Evolutionary conservation across 2,888 invertebrate species (phyloP), one percentile per base, ranked within the genome.

Genomic region (Crocallis elinguaria): DNA sequence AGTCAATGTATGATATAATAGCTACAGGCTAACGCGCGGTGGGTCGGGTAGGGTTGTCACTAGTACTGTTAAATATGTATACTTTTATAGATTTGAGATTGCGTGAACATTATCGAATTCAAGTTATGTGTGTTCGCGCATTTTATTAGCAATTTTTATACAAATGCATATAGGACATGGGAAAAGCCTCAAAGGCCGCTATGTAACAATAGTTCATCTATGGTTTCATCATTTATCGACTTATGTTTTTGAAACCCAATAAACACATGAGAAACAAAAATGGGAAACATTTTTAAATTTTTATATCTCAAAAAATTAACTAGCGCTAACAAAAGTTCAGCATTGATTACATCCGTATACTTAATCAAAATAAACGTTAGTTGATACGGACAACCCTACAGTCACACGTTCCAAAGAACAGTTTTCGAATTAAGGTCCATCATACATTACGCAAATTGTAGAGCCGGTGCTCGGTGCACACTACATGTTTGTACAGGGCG

Each of bases 381-480:
- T 8, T 35, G 25, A 8, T 33, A 19, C 23, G n/a, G 46, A 21
- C 55, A 62, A 3, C 62, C 62, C 59, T 59, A 39, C 17, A 33
- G 16, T 35, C 23, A 27, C 2, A 45, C 16, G 14, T 35, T 3
- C 12, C 30, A 36, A 39, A 30, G 32, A 39, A 37, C 56, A 50
- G 45, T 59, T 60, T 57, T 59, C 38, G 55, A 65, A 67, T 61
- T 61, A 62, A 57, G 58, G 49, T 45, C 49, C 63, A 60, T 57
- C 66, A 56, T 62, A 55, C 59, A 65, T 64, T 66, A 66, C 54
- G 60, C 53, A 67, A 67, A 67, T 67, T 66, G 61, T 39, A 46
- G 54, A 57, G 43, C 36, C 5, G 5, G 14, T 16, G 25, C 8
- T 8, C 21, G 7, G 8, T 6, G n/a, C 9, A 29, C 23, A 21